phyloP scores from a whole-genome alignment of 2,888 invertebrate species.

The Cantharis rufa region DNA sequence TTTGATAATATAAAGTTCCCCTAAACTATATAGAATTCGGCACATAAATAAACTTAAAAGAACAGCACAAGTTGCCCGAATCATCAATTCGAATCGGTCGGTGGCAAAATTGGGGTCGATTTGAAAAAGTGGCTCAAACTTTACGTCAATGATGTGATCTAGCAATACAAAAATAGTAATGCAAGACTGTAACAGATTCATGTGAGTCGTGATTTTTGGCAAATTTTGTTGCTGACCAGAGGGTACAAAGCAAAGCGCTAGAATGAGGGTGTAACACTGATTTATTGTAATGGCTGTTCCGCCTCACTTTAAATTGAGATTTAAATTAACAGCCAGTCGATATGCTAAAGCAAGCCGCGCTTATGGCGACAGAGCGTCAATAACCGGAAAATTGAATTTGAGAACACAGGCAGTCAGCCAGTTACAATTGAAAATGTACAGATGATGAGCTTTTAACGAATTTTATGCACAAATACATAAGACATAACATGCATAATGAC shows the following conservation, averaged over 20 bases:
- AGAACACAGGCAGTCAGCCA: constrained; percentile 35
- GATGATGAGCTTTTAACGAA: constrained; percentile 2
- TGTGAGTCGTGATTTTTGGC: constrained; percentile 14
- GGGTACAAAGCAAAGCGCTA: constrained; percentile 30
- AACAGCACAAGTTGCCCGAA: constrained; percentile 42
- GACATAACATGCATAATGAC: neutral
- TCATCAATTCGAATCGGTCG: constrained; percentile 47
- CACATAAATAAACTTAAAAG: constrained; percentile 39
- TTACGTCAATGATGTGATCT: constrained; percentile 16
- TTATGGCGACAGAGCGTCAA: constrained; percentile 51
- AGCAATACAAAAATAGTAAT: constrained; percentile 3
- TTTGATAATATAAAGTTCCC: constrained; percentile 20
- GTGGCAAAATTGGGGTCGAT: constrained; percentile 34
- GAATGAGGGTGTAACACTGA: constrained; percentile 51
- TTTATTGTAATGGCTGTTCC: constrained; percentile 56
- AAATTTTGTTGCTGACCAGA: constrained; percentile 25
- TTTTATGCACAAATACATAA: neutral
- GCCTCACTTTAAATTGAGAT: constrained; percentile 57
- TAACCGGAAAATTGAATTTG: constrained; percentile 58
- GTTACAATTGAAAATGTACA: neutral
- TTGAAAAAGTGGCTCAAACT: constrained; percentile 18
- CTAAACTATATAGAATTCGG: constrained; percentile 32
- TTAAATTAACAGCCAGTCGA: constrained; percentile 54
- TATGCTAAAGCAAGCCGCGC: constrained; percentile 45
- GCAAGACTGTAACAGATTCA: constrained; percentile 17